These are phyloP conservation scores for Ptychoptera contaminata DNA, from an alignment of 2,888 invertebrate genomes.

Conservation along the genomic window DNA sequence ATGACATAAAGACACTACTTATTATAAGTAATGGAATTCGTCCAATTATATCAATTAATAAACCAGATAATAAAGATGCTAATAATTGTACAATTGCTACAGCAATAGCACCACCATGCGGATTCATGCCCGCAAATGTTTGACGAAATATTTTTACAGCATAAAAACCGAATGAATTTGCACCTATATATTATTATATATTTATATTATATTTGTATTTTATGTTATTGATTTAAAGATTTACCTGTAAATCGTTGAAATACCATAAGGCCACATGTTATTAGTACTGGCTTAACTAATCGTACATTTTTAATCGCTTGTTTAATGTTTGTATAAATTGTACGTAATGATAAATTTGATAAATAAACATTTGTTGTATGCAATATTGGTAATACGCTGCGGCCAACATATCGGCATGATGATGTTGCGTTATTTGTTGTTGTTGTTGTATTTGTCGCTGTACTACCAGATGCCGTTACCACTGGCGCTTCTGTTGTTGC, in stretches of 20 bases:
- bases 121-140: conserved; percentile 67
- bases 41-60: conserved; percentile 75
- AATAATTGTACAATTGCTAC: conserved; percentile 72
- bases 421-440: conserved; percentile 25
- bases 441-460: conserved; percentile 33
- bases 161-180: conserved; percentile 72
- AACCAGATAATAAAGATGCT: conserved; percentile 66
- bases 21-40: conserved; percentile 68
- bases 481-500: conserved; percentile 29
- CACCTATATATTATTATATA: conserved; percentile 33
- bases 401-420: too few relatives aligned
- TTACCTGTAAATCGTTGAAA: conserved; percentile 54
- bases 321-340: conserved; percentile 17
- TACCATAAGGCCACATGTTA: conserved; percentile 77
- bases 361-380: conserved; percentile 3
- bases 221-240: background rate
- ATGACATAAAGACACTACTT: conserved; percentile 69
- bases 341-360: conserved; percentile 22
- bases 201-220: background rate
- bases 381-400: too few relatives aligned
- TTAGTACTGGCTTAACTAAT: conserved; percentile 53
- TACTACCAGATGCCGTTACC: conserved; percentile 10
- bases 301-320: conserved; percentile 29
- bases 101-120: conserved; percentile 70
- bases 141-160: conserved; percentile 74